A percentile compares a stretch with the other conserved stretches of the same genome.
Evolutionary conservation across 2,888 invertebrate species (phyloP).

Genomic region (Mesoligia furuncula): DNA sequence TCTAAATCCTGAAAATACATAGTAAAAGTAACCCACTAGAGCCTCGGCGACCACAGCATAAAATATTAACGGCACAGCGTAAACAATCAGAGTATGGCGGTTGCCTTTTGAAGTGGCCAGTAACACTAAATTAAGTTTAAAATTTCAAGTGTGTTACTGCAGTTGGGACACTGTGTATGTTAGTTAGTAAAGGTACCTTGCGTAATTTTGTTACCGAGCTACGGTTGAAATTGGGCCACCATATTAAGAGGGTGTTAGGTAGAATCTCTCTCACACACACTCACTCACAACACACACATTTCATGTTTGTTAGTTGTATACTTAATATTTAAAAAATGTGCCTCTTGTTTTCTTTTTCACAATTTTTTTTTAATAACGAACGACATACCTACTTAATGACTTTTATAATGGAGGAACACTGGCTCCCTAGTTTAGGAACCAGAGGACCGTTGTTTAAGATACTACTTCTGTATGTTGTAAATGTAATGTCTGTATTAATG

Average conservation of each 20-base stretch:
- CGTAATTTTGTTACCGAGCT: conserved; percentile 15
- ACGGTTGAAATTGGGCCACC: neutral
- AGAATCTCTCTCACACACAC: neutral
- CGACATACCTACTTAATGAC: no score
- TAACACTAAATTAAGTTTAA: conserved; percentile 63
- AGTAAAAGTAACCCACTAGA: conserved; percentile 30
- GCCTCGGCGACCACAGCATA: conserved; percentile 27
- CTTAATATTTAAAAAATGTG: neutral
- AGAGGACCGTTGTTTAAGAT: neutral
- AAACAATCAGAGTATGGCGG: conserved; percentile 52
- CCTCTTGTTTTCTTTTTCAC: neutral
- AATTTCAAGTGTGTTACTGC: conserved; percentile 53
- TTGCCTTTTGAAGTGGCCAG: conserved; percentile 52
- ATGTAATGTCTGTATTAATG: neutral
- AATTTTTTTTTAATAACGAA: neutral
- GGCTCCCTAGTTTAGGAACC: neutral
- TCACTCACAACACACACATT: neutral
- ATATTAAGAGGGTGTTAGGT: neutral
- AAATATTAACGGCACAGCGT: conserved; percentile 58
- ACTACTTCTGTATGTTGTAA: neutral
- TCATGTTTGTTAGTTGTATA: neutral
- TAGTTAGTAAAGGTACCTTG: conserved; percentile 4
- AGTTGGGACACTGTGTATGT: conserved; percentile 12
- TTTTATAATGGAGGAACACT: neutral
- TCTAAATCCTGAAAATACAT: conserved; percentile 19